Evolutionary conservation across 2,888 invertebrate genomes (phyloP), one percentile per base, ranked within the genome.

Genomic region (Caradrina kadenii): DNA sequence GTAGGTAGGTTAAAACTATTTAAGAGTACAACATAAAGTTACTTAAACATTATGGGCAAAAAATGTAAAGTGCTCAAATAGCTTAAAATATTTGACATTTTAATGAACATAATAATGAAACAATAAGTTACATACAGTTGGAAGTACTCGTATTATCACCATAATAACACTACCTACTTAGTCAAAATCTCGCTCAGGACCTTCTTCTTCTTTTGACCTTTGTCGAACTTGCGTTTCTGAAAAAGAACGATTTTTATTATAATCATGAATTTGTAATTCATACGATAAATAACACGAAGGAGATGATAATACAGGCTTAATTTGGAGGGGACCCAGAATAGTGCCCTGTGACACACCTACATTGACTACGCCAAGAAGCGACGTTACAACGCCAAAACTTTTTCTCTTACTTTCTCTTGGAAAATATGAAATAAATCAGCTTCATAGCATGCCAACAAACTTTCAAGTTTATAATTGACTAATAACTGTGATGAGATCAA

Each of bases 171-270:
- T 87, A 88, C 76, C 77, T 87, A 88, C 76, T 93, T 95, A 26
- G 93, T 93, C 73, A 97, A 88, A 80, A 96, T 96, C 81, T 96
- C 95, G 76, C 96, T 96, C 31, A 96, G 72, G n/a, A 91, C 94
- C 84, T 96, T 96, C 87, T 96, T 96, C 81, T 96, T 96, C 76
- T 96, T 94, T 10, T 91, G 89, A 4, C 94, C 96, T 78, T 96
- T 96, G 86, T 92, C 88, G 63, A 93, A 87, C 76, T 96, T 96
- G 55, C 89, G 92, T 88, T 96, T 96, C 93, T 96, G 94, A 19
- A 91, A 92, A 67, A 71, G 64, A 76, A 65, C 35, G 0, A 17
- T n/a, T 13, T 21, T n/a, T 8, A 17, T 11, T 42, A 50, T 60
- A 15, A 39, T 39, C 45, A 50, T 45, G 39, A 13, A 11, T 39